Evolutionary conservation across 2,888 invertebrate species (phyloP).

Genomic region (Camptogramma bilineatum): DNA sequence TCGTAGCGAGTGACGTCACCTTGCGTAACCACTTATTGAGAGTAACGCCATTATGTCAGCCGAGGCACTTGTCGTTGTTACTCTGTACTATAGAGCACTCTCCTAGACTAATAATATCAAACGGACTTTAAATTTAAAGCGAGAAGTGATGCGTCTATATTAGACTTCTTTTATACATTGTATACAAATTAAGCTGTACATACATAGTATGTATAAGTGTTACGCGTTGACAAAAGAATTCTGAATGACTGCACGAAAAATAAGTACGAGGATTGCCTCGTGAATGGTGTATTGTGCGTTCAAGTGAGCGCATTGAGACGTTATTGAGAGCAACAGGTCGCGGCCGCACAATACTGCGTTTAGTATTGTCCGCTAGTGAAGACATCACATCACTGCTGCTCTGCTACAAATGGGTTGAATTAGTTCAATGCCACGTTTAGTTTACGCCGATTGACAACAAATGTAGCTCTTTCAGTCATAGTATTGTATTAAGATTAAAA

Average conservation of each 20-base stretch:
- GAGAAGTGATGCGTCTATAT: too few species aligned
- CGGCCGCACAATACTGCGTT: not conserved
- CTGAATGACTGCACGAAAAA: not conserved
- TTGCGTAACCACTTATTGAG: slow-evolving; percentile 8
- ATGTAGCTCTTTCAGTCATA: too few species aligned
- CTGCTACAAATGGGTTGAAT: not conserved
- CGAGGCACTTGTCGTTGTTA: not conserved
- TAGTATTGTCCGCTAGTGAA: not conserved
- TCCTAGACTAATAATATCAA: not conserved
- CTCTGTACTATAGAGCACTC: not conserved
- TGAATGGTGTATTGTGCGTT: not conserved
- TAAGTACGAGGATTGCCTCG: not conserved
- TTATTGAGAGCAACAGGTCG: not conserved
- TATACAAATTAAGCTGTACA: not conserved
- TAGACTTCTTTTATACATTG: not conserved
- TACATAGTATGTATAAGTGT: not conserved
- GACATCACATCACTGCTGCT: not conserved
- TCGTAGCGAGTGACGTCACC: not conserved
- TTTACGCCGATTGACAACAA: not conserved
- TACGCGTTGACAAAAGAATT: not conserved
- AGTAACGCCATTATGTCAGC: slow-evolving; percentile 3
- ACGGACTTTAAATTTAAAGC: too few species aligned
- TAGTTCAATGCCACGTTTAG: not conserved
- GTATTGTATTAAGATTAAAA: too few species aligned
- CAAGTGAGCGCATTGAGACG: not conserved